These are phyloP conservation scores for Hippocampus mohnikei DNA, from an alignment of 2,113 vertebrate genomes.

Conservation along the genomic window DNA sequence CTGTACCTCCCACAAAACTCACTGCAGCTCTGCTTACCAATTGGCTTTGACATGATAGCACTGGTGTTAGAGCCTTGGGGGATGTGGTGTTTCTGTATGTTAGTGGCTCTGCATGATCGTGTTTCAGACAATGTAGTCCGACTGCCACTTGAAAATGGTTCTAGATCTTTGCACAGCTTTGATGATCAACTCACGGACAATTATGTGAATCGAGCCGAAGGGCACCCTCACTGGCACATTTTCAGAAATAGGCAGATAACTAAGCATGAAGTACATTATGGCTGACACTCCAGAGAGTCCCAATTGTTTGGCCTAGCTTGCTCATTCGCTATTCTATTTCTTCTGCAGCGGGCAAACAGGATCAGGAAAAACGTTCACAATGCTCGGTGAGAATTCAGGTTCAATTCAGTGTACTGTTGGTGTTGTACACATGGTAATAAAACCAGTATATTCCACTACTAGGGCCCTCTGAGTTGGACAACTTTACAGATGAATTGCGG, in stretches of 20 bases:
- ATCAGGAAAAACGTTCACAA: constrained; percentile 96
- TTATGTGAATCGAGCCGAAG: background rate
- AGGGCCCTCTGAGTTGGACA: constrained; percentile 91
- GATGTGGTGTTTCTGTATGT: no score
- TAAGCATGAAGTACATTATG: no score
- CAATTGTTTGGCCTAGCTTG: background rate
- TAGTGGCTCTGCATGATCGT: no score
- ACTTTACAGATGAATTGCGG: constrained; percentile 89
- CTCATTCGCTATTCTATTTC: constrained; percentile 6
- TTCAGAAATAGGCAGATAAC: background rate
- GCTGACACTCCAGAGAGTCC: no score
- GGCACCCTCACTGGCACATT: background rate
- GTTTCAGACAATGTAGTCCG: no score
- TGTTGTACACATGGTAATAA: constrained; percentile 1
- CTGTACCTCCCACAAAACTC: no score
- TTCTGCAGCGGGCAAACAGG: constrained; percentile 88
- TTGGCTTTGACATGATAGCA: no score
- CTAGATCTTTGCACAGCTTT: background rate
- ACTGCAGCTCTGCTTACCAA: no score
- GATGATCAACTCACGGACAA: background rate
- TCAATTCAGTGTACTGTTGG: background rate
- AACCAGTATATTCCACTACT: constrained; percentile 18
- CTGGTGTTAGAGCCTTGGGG: no score
- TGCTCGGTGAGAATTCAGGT: constrained; percentile 82
- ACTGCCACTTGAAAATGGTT: background rate